A percentile compares a stretch with the other conserved stretches of the same genome.
Conservation (phyloP, 2,888 invertebrate genomes). For the Physocephala rufipes region DNA sequence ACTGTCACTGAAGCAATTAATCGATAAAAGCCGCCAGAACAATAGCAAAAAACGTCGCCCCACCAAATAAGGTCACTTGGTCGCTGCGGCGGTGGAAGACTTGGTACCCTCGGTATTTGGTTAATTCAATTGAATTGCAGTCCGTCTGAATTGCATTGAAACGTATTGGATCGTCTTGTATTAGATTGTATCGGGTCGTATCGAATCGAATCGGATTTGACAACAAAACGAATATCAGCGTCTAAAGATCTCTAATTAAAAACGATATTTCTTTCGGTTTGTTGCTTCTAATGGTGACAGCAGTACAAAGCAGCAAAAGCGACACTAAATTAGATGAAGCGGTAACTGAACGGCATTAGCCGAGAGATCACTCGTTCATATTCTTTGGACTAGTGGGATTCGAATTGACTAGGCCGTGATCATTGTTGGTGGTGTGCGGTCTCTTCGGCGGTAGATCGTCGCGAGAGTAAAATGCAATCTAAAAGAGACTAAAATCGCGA, state of each 20-base stretch:
- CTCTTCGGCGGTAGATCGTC: too few species aligned
- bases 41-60: neutral
- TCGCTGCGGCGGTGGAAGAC: slow-evolving; percentile 18
- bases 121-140: neutral
- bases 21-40: slow-evolving; percentile 6
- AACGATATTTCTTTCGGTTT: slow-evolving; percentile 32
- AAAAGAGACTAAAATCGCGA: slow-evolving; percentile 23
- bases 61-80: slow-evolving; percentile 35
- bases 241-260: slow-evolving; percentile 36
- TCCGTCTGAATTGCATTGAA: slow-evolving; percentile 6
- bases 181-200: slow-evolving; percentile 16
- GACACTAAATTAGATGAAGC: too few species aligned
- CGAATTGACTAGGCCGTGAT: too few species aligned
- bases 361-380: too few species aligned
- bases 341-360: neutral
- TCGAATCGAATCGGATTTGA: slow-evolving; percentile 16
- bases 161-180: slow-evolving; percentile 14
- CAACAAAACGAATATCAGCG: slow-evolving; percentile 33
- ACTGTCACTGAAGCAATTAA: slow-evolving; percentile 28
- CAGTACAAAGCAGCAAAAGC: neutral
- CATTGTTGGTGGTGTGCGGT: too few species aligned
- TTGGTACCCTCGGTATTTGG: too few species aligned
- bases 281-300: slow-evolving; percentile 32
- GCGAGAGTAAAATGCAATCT: slow-evolving; percentile 16
- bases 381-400: too few species aligned